Base-by-base conservation (phyloP, 2,888 invertebrate species). In the Matsumyia berberina region DNA sequence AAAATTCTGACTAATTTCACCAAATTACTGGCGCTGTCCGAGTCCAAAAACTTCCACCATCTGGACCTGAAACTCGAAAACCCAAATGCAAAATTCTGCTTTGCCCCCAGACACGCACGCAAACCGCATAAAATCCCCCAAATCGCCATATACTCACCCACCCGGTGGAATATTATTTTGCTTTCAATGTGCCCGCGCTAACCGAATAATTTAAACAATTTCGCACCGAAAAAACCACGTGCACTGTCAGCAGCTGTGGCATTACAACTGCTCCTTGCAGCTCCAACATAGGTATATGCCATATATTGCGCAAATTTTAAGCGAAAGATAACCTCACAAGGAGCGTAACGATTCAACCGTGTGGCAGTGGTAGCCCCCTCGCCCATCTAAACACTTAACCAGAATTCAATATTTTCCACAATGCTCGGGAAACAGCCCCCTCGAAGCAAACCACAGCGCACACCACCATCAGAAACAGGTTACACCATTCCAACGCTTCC, bases 161-260 rank as follows among this genome's bases (percentile, higher is more conserved):
- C 9, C 9, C 15, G 9, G 24, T 24, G 39, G 24, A 15, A 53
- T 60, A 58, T 33, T 39, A 33, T 66, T 39, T 44, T 73, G 46
- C 46, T 62, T 39, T 76, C 44, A 70, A 70, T 70, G 62, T 72
- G 33, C 17, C 49, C 31, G 44, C 46, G 39, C 51, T 53, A 62
- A 73, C 60, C 78, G 62, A 66, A 60, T 72, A 78, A 78, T 83
- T 83, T 83, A 83, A 83, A 83, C 72, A 83, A 78, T 83, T 83
- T 60, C 42, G n/a, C 46, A 19, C 53, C 46, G 5, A 72, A 73
- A 35, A 70, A 58, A 55, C 62, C 72, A 39, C 67, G 53, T 60
- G 53, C 66, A 66, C 72, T 73, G 66, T 83, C 82, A 83, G 67
- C 82, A 73, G 82, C 62, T 74, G 74, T 49, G 70, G 74, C 57